These are phyloP conservation scores for Eupithecia tripunctaria DNA, from an alignment of 2,888 invertebrate species.

Conservation along the genomic window DNA sequence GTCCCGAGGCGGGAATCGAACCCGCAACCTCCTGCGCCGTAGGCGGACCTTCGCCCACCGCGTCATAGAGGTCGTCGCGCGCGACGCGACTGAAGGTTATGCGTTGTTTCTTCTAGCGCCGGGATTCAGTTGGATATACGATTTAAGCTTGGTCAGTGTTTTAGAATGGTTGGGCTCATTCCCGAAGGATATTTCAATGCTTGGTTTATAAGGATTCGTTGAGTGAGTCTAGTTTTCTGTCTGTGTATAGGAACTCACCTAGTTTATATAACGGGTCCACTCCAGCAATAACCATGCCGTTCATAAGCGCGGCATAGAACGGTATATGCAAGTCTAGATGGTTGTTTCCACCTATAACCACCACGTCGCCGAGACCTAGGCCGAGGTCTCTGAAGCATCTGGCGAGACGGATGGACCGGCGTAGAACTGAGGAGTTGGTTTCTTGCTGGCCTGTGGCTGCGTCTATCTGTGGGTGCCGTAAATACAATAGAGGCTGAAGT, in stretches of 20 bases:
- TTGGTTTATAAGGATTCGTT: no score
- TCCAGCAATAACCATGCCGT: slow-evolving; percentile 65
- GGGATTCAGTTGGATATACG: no score
- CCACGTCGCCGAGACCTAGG: slow-evolving; percentile 63
- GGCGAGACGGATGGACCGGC: slow-evolving; percentile 62
- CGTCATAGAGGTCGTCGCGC: no score
- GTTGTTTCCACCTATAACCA: slow-evolving; percentile 67
- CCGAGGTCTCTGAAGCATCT: slow-evolving; percentile 58
- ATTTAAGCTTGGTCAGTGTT: no score
- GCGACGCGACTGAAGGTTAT: no score
- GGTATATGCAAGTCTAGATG: slow-evolving; percentile 71
- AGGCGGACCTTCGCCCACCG: no score
- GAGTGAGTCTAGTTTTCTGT: no score
- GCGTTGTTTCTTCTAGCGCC: no score
- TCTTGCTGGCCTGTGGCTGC: slow-evolving; percentile 67
- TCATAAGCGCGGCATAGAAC: slow-evolving; percentile 65
- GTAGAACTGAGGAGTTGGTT: slow-evolving; percentile 61
- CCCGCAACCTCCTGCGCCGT: no score
- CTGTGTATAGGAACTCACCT: slow-evolving; percentile 58
- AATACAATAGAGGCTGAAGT: neutral
- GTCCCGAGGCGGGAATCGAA: no score
- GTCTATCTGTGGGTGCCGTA: slow-evolving; percentile 60
- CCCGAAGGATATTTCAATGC: no score
- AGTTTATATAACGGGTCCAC: slow-evolving; percentile 70
- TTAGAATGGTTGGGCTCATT: no score